A percentile compares a stretch with the other conserved stretches of the same genome.
These are phyloP conservation scores for Vultur gryphus DNA, from an alignment of 2,797 vertebrate genomes.

Conservation along the genomic window DNA sequence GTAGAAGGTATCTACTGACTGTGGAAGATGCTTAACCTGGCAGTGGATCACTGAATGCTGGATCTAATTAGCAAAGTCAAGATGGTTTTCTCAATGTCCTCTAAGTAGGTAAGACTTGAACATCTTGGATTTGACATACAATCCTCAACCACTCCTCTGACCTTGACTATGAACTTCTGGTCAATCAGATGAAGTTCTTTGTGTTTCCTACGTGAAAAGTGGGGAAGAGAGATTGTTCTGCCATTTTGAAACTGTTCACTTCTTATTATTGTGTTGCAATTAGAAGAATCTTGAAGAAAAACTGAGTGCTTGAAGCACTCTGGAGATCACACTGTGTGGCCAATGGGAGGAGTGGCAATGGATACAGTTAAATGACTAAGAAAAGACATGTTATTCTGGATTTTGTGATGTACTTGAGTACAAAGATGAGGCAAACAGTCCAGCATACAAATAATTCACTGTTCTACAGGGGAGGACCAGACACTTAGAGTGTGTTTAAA, in stretches of 20 bases:
- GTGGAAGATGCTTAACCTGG: not conserved
- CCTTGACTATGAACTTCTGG: not conserved
- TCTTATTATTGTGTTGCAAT: not conserved
- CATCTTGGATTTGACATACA: not conserved
- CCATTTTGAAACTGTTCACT: not conserved
- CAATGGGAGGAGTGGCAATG: not conserved
- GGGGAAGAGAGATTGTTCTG: not conserved
- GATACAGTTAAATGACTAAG: not conserved
- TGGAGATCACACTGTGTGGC: not conserved
- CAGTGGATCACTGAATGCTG: not conserved
- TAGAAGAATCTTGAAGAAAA: not conserved
- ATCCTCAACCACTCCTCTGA: not conserved
- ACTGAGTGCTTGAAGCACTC: not conserved
- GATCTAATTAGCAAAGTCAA: not conserved
- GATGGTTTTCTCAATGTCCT: not conserved
- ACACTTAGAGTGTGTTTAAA: not conserved
- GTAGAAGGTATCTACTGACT: not conserved
- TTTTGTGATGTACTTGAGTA: not conserved
- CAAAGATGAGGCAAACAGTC: not conserved
- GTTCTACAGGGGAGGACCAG: not conserved
- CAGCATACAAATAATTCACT: not conserved
- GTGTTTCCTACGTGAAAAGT: not conserved
- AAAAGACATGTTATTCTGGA: not conserved
- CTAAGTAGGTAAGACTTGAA: not conserved
- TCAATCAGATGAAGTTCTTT: not conserved